Percentiles rank a stretch among this genome's conserved stretches.
phyloP scores from a whole-genome alignment of 2,888 invertebrate species.

The Conistra vaccinii region DNA sequence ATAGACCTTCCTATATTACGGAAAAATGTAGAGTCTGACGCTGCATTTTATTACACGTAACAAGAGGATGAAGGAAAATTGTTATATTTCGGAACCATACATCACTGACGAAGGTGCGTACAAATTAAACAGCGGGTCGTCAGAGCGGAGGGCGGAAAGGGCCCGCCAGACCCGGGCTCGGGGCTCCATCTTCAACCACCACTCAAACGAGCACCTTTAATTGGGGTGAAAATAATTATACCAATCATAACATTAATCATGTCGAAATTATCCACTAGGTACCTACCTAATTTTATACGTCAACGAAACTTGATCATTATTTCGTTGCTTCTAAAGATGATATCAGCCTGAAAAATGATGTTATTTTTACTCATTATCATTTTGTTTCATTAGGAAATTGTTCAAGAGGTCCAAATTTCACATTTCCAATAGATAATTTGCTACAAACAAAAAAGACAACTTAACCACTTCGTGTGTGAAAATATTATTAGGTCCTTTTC shows the following conservation, averaged over 20 bases:
- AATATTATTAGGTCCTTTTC: slow-evolving; percentile 12
- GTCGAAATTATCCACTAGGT: slow-evolving; percentile 41
- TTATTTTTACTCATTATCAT: slow-evolving; percentile 37
- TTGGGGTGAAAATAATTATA: slow-evolving; percentile 65
- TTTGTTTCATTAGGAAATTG: slow-evolving; percentile 36
- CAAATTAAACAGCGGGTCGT: slow-evolving; percentile 60
- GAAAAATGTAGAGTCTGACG: slow-evolving; percentile 17
- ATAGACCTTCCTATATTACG: not conserved
- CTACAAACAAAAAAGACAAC: not conserved
- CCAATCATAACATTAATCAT: slow-evolving; percentile 65
- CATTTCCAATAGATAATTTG: not conserved
- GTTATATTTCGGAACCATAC: slow-evolving; percentile 54
- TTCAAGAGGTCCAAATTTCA: slow-evolving; percentile 26
- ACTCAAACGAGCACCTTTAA: slow-evolving; percentile 52
- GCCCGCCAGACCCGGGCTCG: slow-evolving; percentile 11
- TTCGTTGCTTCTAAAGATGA: slow-evolving; percentile 34
- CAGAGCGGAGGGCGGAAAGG: slow-evolving; percentile 38
- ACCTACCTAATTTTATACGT: slow-evolving; percentile 29
- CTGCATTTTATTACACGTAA: slow-evolving; percentile 46
- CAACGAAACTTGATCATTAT: slow-evolving; percentile 47
- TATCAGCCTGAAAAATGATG: slow-evolving; percentile 20
- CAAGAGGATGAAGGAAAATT: slow-evolving; percentile 32
- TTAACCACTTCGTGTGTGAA: not conserved
- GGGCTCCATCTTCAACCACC: slow-evolving; percentile 30
- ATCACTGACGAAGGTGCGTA: slow-evolving; percentile 49